Evolutionary conservation across 2,888 invertebrate genomes (phyloP).

Genomic region (Dichetophora obliterata): DNA sequence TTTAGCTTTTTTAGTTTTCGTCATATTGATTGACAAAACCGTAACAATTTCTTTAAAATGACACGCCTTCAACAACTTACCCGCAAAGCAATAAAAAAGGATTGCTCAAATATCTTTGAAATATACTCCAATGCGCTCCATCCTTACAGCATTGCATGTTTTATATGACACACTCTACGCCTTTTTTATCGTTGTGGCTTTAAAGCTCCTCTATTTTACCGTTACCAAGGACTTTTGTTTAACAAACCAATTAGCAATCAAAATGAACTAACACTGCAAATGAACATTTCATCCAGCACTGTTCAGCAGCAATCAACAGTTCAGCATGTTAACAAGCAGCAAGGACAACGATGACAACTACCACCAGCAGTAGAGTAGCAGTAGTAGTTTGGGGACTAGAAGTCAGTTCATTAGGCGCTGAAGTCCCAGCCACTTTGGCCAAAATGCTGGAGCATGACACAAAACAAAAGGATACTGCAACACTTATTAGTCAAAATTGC

Average conservation of each 20-base stretch:
- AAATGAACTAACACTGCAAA: constrained; percentile 65
- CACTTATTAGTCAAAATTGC: constrained; percentile 38
- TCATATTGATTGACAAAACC: too few relatives aligned
- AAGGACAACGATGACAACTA: constrained; percentile 16
- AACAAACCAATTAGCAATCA: constrained; percentile 68
- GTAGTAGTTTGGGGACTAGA: not conserved
- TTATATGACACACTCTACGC: too few relatives aligned
- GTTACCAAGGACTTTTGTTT: constrained; percentile 54
- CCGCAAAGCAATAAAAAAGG: too few relatives aligned
- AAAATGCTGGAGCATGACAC: not conserved
- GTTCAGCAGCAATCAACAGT: constrained; percentile 30
- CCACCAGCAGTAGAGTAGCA: not conserved
- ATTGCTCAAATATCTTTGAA: too few relatives aligned
- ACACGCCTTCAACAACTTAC: too few relatives aligned
- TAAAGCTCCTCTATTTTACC: constrained; percentile 34
- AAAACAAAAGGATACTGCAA: constrained; percentile 18
- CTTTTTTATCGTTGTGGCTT: not conserved
- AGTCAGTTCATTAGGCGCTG: constrained; percentile 38
- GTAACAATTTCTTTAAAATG: too few relatives aligned
- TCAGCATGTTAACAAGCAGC: constrained; percentile 46
- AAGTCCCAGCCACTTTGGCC: constrained; percentile 24
- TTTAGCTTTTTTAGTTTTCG: too few relatives aligned
- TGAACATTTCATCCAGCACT: constrained; percentile 47
- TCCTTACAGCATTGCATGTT: not conserved
- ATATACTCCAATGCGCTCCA: too few relatives aligned